Percentiles rank a stretch among this genome's conserved stretches.
Conservation (phyloP, 2,888 invertebrate genomes). For the Drosophila dives region DNA sequence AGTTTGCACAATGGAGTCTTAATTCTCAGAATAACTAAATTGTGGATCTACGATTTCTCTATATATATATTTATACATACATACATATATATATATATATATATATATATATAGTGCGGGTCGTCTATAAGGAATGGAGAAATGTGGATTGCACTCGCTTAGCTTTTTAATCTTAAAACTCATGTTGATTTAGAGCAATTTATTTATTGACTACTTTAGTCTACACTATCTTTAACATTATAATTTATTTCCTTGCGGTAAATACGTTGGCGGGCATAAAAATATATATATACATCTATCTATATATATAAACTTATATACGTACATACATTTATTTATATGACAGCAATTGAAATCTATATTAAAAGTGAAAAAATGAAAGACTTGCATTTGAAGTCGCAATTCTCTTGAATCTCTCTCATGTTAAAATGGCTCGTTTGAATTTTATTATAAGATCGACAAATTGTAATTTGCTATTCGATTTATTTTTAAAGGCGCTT, state of each 20-base stretch:
- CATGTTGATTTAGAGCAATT: slow-evolving; percentile 79
- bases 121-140: slow-evolving; percentile 2
- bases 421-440: slow-evolving; percentile 7
- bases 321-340: slow-evolving; percentile 41
- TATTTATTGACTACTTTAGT: slow-evolving; percentile 74
- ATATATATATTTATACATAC: slow-evolving; percentile 17
- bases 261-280: slow-evolving; percentile 35
- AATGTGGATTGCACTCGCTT: slow-evolving; percentile 54
- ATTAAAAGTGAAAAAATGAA: slow-evolving; percentile 13
- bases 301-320: slow-evolving; percentile 39
- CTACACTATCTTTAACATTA: slow-evolving; percentile 56
- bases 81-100: slow-evolving; percentile 18
- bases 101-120: slow-evolving; percentile 25
- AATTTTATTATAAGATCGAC: slow-evolving; percentile 18
- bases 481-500: slow-evolving; percentile 44
- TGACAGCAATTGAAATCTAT: slow-evolving; percentile 12
- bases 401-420: slow-evolving; percentile 56
- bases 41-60: slow-evolving; percentile 20
- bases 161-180: slow-evolving; percentile 76
- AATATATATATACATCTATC: slow-evolving; percentile 14
- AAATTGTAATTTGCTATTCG: slow-evolving; percentile 21
- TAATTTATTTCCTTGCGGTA: slow-evolving; percentile 58
- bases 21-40: slow-evolving; percentile 83
- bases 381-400: slow-evolving; percentile 49
- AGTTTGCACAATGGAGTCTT: slow-evolving; percentile 85